Percentiles rank a stretch among this genome's conserved stretches.
Conservation (phyloP, 2,888 invertebrate genomes). For the Synergus itoensis region DNA sequence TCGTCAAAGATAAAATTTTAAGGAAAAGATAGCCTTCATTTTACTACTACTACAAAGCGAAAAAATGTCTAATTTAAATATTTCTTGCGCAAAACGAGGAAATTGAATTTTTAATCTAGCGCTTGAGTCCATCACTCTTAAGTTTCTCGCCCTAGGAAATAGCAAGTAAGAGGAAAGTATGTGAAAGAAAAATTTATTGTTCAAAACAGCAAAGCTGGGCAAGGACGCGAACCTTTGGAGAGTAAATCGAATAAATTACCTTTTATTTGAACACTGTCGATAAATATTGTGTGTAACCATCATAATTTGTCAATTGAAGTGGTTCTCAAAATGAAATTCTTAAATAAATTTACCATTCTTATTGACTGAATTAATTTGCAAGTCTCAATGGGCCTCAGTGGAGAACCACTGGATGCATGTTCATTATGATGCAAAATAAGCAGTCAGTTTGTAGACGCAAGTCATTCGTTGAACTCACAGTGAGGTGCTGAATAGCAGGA, state of each 20-base stretch:
- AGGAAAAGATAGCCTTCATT: background rate
- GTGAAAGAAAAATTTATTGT: background rate
- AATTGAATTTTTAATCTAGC: too few species aligned
- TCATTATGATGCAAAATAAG: conserved; percentile 63
- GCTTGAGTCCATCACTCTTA: too few species aligned
- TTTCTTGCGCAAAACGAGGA: too few species aligned
- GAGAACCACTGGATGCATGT: conserved; percentile 48
- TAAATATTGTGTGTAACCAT: background rate
- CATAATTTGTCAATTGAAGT: background rate
- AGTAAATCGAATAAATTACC: background rate
- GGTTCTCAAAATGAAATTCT: background rate
- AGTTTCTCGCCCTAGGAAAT: background rate
- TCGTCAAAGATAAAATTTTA: background rate
- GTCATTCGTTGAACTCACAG: conserved; percentile 56
- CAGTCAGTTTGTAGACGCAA: conserved; percentile 57
- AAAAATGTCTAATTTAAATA: too few species aligned
- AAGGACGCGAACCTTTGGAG: background rate
- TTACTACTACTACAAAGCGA: too few species aligned
- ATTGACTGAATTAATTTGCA: background rate
- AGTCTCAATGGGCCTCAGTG: background rate
- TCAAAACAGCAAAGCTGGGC: background rate
- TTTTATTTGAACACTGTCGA: background rate
- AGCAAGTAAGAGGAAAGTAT: background rate
- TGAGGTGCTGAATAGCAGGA: conserved; percentile 28
- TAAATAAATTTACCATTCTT: background rate